Conservation (phyloP, 2,888 invertebrate species). For the Acleris sparsana region DNA sequence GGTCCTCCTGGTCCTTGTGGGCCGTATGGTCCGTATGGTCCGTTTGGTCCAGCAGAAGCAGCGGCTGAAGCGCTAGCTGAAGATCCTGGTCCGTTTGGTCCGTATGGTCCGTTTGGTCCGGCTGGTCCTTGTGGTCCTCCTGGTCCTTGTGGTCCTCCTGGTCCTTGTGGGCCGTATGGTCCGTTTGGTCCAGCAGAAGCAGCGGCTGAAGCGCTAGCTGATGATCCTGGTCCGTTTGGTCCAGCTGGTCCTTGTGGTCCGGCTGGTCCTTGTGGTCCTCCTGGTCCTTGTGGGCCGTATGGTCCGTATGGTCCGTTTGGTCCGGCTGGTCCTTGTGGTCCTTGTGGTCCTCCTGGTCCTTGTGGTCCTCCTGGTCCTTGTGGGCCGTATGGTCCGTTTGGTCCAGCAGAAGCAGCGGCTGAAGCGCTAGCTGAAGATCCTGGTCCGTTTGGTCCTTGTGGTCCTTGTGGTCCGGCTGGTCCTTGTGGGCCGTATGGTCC, state of each 20-base stretch:
- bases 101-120: constrained; percentile 19
- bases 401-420: constrained; percentile 14
- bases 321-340: constrained; percentile 18
- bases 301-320: too few species aligned
- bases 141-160: constrained; percentile 11
- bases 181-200: constrained; percentile 13
- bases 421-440: constrained; percentile 8
- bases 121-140: constrained; percentile 4
- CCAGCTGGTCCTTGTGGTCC: constrained; percentile 23
- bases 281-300: constrained; percentile 8
- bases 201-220: constrained; percentile 15
- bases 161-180: too few species aligned
- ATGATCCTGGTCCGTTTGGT: constrained; percentile 8
- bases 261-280: constrained; percentile 3
- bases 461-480: constrained; percentile 21
- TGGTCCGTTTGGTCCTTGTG: constrained; percentile 16
- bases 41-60: constrained; percentile 7
- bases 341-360: constrained; percentile 21
- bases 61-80: constrained; percentile 17
- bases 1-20: constrained; percentile 6
- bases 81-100: constrained; percentile 11
- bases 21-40: too few species aligned
- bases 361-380: constrained; percentile 2
- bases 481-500: constrained; percentile 6
- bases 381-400: too few species aligned